Evolutionary conservation across 2,888 invertebrate species (phyloP).

Genomic region (Busseola fusca): DNA sequence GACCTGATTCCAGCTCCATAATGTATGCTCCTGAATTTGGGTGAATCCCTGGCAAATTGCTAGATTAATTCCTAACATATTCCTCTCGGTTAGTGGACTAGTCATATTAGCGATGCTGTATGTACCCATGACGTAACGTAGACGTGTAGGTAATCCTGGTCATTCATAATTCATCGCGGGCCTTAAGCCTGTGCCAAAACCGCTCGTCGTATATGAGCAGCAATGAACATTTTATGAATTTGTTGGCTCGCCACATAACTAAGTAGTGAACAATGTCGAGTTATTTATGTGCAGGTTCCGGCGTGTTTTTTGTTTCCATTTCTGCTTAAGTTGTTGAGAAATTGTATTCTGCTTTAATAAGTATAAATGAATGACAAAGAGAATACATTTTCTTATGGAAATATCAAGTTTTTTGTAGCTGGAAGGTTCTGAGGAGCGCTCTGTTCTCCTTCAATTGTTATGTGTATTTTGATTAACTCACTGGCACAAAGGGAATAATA

Average conservation of each 20-base stretch:
- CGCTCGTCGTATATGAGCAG: constrained; percentile 45
- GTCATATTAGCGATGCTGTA: constrained; percentile 48
- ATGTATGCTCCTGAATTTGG: background rate
- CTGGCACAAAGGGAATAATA: constrained; percentile 22
- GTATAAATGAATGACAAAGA: constrained; percentile 60
- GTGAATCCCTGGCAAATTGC: constrained; percentile 22
- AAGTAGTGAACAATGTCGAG: constrained; percentile 53
- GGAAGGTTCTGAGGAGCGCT: constrained; percentile 17
- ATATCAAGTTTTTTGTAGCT: constrained; percentile 45
- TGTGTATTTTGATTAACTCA: constrained; percentile 39
- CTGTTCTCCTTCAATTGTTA: constrained; percentile 44
- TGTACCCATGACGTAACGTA: constrained; percentile 44
- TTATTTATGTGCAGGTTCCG: constrained; percentile 51
- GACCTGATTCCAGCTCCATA: constrained; percentile 16
- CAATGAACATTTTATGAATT: constrained; percentile 61
- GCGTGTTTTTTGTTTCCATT: constrained; percentile 49
- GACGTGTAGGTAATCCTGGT: constrained; percentile 47
- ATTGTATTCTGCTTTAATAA: constrained; percentile 47
- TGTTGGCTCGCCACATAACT: constrained; percentile 57
- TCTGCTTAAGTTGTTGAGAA: constrained; percentile 44
- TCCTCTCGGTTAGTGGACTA: constrained; percentile 36
- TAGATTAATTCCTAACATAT: constrained; percentile 49
- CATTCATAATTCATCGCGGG: constrained; percentile 53
- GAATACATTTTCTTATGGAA: constrained; percentile 61
- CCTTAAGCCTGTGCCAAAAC: constrained; percentile 50